phyloP scores from a whole-genome alignment of 2,113 vertebrate genomes.

The Cryptomyrus ogoouensis region DNA sequence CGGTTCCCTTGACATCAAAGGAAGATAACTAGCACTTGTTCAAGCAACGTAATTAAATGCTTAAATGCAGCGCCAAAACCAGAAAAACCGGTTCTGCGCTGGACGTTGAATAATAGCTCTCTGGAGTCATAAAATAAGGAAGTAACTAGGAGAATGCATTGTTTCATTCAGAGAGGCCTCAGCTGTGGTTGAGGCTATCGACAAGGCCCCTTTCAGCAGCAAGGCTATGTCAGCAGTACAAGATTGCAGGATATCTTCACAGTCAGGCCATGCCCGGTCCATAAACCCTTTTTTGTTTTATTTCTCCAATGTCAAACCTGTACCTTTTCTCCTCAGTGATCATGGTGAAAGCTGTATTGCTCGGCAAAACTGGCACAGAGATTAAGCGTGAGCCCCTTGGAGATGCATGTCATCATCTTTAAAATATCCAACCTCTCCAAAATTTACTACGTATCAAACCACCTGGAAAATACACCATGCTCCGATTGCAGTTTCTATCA shows the following conservation, averaged over 20 bases:
- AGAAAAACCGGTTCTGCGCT: constrained; percentile 7
- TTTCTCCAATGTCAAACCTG: not conserved
- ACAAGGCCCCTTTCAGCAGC: not conserved
- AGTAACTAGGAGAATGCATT: not conserved
- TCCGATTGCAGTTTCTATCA: not conserved
- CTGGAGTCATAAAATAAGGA: not conserved
- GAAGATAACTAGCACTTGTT: not conserved
- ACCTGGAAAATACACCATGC: not conserved
- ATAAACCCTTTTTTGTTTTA: not conserved
- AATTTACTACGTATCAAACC: not conserved
- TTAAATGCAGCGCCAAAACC: not conserved
- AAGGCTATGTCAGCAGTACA: not conserved
- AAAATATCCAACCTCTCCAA: not conserved
- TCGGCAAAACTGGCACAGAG: not conserved
- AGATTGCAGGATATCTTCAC: not conserved
- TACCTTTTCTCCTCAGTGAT: not conserved
- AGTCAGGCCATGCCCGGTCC: not conserved
- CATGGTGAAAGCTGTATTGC: not conserved
- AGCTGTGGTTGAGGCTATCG: not conserved
- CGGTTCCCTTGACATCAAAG: not conserved
- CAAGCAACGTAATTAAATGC: constrained; percentile 9
- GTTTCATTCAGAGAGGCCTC: not conserved
- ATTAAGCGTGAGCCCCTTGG: not conserved
- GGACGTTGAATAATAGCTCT: not conserved
- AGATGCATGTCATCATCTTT: not conserved